Percentiles rank a stretch among this genome's conserved stretches.
phyloP scores from a whole-genome alignment of 2,888 invertebrate genomes.

The Alloscopus bannaensis region DNA sequence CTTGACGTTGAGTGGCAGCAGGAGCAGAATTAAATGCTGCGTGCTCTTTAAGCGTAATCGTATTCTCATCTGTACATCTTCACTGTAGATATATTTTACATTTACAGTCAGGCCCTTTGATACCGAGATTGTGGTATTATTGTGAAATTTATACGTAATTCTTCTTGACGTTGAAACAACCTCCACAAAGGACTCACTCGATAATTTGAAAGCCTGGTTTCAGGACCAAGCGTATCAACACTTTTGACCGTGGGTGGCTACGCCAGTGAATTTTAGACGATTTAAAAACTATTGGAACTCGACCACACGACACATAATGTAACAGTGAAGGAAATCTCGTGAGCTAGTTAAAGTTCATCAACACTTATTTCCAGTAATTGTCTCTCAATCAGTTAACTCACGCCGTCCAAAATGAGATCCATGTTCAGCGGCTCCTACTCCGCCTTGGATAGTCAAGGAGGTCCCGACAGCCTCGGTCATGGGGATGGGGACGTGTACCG shows the following conservation, averaged over 20 bases:
- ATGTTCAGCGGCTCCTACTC: constrained; percentile 73
- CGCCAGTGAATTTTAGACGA: too few species aligned
- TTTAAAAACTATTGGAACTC: too few species aligned
- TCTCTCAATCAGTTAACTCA: neutral
- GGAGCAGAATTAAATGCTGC: neutral
- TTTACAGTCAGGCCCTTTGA: neutral
- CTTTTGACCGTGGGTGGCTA: neutral
- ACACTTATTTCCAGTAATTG: neutral
- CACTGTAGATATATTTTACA: too few species aligned
- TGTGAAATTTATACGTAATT: neutral
- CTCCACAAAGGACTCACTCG: too few species aligned
- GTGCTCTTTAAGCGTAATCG: neutral
- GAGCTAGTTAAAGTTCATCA: neutral
- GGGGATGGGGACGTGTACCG: constrained; percentile 70
- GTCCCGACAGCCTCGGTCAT: constrained; percentile 43
- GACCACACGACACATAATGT: too few species aligned
- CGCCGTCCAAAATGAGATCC: constrained; percentile 68
- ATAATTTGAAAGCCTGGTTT: neutral
- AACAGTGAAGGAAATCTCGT: neutral
- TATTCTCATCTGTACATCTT: too few species aligned
- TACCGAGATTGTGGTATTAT: neutral
- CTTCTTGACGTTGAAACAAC: neutral
- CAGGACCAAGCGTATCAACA: neutral
- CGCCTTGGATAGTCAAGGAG: constrained; percentile 69
- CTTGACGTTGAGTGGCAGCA: neutral